Evolutionary conservation across 1,140 invertebrate genomes (phyloP).

Genomic region (Drosophila paulistorum): DNA sequence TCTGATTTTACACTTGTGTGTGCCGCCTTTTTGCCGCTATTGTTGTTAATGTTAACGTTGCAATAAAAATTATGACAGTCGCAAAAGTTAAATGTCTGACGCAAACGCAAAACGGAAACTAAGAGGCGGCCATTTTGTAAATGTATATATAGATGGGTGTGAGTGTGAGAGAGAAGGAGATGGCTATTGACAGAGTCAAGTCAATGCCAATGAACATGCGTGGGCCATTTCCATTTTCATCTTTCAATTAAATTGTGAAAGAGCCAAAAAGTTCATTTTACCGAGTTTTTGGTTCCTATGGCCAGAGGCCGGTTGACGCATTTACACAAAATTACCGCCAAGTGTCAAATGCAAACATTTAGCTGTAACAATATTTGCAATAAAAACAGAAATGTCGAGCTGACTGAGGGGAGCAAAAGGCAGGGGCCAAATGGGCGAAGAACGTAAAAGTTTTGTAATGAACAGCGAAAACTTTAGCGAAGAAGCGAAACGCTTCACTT

Average conservation of each 20-base stretch:
- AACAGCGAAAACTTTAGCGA: constrained; percentile 40
- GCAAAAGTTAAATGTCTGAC: constrained; percentile 70
- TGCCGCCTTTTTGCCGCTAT: constrained; percentile 11
- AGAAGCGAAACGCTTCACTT: constrained; percentile 13
- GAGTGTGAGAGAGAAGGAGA: background rate
- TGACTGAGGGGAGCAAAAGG: background rate
- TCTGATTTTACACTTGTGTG: constrained; percentile 73
- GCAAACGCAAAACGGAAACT: constrained; percentile 34
- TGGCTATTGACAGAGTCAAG: background rate
- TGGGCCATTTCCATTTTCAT: constrained; percentile 5
- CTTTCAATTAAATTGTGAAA: constrained; percentile 20
- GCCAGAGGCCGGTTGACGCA: constrained; percentile 70
- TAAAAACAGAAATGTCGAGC: constrained; percentile 54
- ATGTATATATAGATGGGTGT: background rate
- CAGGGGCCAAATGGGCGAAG: background rate
- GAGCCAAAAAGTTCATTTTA: constrained; percentile 6
- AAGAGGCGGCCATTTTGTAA: constrained; percentile 13
- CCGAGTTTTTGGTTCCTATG: constrained; percentile 15
- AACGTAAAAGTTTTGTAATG: constrained; percentile 52
- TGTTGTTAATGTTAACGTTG: constrained; percentile 51
- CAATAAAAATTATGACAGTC: constrained; percentile 78
- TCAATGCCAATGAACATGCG: constrained; percentile 15
- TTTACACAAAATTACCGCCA: constrained; percentile 79
- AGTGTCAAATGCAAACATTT: constrained; percentile 80
- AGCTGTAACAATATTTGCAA: constrained; percentile 73